Evolutionary conservation across 2,113 vertebrate species (phyloP), one percentile per base, ranked within the genome.

Genomic region (Gnathonemus longibarbis): DNA sequence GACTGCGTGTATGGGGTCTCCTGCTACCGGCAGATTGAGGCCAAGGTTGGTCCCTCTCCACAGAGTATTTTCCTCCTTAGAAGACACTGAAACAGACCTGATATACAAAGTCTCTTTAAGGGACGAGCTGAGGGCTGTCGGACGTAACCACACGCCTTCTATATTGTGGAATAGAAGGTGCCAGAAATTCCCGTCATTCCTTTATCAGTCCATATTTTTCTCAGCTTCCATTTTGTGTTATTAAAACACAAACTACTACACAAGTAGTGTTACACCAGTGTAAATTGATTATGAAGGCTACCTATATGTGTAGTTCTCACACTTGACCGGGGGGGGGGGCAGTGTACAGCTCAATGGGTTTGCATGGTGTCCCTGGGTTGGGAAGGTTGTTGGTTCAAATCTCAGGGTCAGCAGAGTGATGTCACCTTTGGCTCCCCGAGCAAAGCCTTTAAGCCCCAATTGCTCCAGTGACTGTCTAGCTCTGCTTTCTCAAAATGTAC

Each of bases 11-110:
- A 99, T 62, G 98, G 98, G 0, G 97, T 99, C 86, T 99, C 98
- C 89, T 99, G 98, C 92, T 99, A 99, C 88, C 96, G 98, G 50
- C 98, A 99, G 92, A 99, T 99, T 92, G 98, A 99, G 95, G 97
- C 98, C 8, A 99, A 99, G 98, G 98, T 99, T 31, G 46, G 91
- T 48, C 3, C 42, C 19, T 48, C 21, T 48, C 83, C 39, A 46
- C 7, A 42, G 35, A 35, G 35, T 21, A 39, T 80, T 19, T 80
- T 42, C 35, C 5, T 80, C 74, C 31, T 42, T 17, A 70, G 13
- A 80, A 17, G 74, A 19, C 1, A 0, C 74, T 17, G 74, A 42
- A 42, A 39, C 10, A 31, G 31, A 74, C 27, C 31, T 74, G 27
- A 35, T 27, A 35, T 74, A 11, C 31, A 35, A 35, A 17, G 66